Conservation (phyloP, 2,888 invertebrate genomes). For the Podotricha telesiphe region DNA sequence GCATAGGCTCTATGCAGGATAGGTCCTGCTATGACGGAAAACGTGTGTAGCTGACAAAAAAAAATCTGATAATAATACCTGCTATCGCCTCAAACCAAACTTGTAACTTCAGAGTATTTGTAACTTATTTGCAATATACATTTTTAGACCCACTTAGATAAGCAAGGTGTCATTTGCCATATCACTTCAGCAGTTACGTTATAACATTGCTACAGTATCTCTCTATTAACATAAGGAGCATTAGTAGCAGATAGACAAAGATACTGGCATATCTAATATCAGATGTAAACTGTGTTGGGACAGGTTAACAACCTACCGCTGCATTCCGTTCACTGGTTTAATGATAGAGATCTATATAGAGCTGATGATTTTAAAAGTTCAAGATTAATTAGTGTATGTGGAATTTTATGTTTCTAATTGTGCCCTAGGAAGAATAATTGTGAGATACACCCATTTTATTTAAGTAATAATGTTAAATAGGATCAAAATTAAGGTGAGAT, state of each 20-base stretch:
- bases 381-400: too few species aligned
- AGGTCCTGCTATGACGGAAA: too few species aligned
- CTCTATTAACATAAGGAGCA: slow-evolving; percentile 67
- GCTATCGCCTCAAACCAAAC: too few species aligned
- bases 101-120: too few species aligned
- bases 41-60: too few species aligned
- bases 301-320: slow-evolving; percentile 74
- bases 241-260: slow-evolving; percentile 71
- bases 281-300: slow-evolving; percentile 70
- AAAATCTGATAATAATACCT: too few species aligned
- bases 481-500: too few species aligned
- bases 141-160: neutral
- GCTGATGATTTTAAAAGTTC: slow-evolving; percentile 48
- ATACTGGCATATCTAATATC: slow-evolving; percentile 73
- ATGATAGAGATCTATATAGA: slow-evolving; percentile 66
- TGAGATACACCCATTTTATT: too few species aligned
- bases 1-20: too few species aligned
- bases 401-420: too few species aligned
- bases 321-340: slow-evolving; percentile 70
- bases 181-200: slow-evolving; percentile 8
- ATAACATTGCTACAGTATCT: slow-evolving; percentile 26
- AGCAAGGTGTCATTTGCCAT: slow-evolving; percentile 10
- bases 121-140: neutral
- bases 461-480: too few species aligned
- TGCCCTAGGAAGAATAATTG: too few species aligned